A percentile compares a stretch with the other conserved stretches of the same genome.
Conservation (phyloP, 2,797 vertebrate species). For the Aulostomus chinensis region DNA sequence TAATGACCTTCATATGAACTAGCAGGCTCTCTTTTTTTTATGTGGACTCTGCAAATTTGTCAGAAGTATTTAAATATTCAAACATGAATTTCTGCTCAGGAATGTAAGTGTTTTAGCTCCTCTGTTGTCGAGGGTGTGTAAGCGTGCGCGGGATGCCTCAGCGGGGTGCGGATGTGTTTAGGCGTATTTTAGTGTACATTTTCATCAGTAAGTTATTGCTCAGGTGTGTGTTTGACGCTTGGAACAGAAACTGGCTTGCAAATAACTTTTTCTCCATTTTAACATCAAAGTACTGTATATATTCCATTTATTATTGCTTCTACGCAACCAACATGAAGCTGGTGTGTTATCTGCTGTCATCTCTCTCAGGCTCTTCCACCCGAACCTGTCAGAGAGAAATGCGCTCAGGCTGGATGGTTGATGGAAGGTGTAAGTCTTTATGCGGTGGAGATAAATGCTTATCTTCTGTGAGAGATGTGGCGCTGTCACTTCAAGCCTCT, state of each 20-base stretch:
- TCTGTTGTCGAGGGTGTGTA: constrained; percentile 40
- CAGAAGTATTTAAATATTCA: too few species aligned
- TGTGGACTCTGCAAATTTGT: too few species aligned
- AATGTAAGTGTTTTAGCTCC: not conserved
- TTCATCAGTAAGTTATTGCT: constrained; percentile 13
- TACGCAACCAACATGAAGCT: not conserved
- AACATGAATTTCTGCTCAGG: not conserved
- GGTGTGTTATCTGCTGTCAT: constrained; percentile 8
- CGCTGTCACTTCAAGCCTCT: too few species aligned
- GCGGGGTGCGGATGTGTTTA: constrained; percentile 56
- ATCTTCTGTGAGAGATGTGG: not conserved
- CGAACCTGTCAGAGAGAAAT: not conserved
- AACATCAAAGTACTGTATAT: not conserved
- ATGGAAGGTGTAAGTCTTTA: not conserved
- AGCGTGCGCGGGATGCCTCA: constrained; percentile 51
- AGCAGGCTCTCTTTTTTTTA: not conserved
- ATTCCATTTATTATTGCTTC: too few species aligned
- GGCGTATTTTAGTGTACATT: constrained; percentile 12
- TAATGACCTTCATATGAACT: not conserved
- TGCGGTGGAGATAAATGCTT: constrained; percentile 1
- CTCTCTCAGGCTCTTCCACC: not conserved
- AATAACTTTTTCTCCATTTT: not conserved
- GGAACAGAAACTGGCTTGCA: not conserved
- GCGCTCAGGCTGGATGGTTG: not conserved
- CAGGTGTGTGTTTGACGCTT: constrained; percentile 3